A percentile compares a stretch with the other conserved stretches of the same genome.
phyloP scores from a whole-genome alignment of 2,797 vertebrate genomes.

The Sarcophilus harrisii region DNA sequence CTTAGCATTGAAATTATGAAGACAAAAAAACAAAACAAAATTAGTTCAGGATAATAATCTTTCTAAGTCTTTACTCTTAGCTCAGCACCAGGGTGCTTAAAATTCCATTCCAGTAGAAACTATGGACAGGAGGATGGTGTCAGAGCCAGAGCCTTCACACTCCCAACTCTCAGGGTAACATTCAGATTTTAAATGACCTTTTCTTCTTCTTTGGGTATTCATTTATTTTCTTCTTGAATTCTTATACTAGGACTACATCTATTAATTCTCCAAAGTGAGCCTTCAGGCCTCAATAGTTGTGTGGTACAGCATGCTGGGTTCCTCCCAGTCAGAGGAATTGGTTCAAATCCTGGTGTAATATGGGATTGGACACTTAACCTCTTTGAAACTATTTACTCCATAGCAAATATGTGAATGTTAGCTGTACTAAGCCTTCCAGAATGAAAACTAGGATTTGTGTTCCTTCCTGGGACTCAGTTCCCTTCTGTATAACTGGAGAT shows the following conservation, averaged over 20 bases:
- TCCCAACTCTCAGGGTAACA: neutral
- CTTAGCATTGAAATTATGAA: slow-evolving; percentile 66
- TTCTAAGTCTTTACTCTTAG: neutral
- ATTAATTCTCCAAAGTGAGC: neutral
- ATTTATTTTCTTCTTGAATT: neutral
- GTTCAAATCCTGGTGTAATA: neutral
- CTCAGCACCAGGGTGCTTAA: neutral
- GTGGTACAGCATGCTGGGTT: neutral
- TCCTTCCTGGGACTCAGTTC: neutral
- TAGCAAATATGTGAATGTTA: neutral
- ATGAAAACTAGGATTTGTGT: neutral
- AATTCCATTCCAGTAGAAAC: neutral
- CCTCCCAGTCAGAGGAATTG: neutral
- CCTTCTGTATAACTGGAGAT: neutral
- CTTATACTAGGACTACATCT: neutral
- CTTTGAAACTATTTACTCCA: neutral
- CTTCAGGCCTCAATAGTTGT: neutral
- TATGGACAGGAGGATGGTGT: slow-evolving; percentile 30
- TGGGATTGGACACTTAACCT: neutral
- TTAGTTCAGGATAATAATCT: slow-evolving; percentile 63
- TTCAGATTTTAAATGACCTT: slow-evolving; percentile 37
- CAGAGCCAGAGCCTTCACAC: neutral
- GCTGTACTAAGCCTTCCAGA: neutral
- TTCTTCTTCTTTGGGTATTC: neutral
- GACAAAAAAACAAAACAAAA: slow-evolving; percentile 48